Percentiles rank a stretch among this genome's conserved stretches.
Evolutionary conservation across 2,888 invertebrate species (phyloP).

Genomic region (Noctua fimbriata): DNA sequence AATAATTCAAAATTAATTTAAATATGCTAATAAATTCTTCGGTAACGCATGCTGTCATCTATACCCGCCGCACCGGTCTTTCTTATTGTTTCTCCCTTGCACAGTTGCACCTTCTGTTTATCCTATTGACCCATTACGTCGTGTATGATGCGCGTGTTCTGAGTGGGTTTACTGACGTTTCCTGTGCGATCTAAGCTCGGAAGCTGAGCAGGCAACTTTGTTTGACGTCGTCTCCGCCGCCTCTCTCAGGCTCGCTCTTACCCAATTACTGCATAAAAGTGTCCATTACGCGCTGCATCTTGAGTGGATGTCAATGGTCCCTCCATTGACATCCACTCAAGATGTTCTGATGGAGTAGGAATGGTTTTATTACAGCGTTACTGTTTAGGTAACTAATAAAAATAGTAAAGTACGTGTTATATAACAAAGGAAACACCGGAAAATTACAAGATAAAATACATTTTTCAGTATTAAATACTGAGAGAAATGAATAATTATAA

Average conservation of each 20-base stretch:
- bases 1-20: no score
- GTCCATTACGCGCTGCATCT: slow-evolving; percentile 21
- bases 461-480: no score
- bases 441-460: neutral
- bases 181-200: neutral
- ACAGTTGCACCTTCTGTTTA: neutral
- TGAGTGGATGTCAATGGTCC: no score
- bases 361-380: neutral
- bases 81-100: neutral
- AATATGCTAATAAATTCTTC: no score
- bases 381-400: neutral
- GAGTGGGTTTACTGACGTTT: slow-evolving; percentile 6
- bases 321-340: slow-evolving; percentile 36
- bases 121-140: no score
- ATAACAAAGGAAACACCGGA: neutral
- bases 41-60: neutral
- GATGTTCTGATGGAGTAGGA: slow-evolving; percentile 19
- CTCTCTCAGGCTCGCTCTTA: slow-evolving; percentile 36
- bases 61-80: neutral
- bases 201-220: slow-evolving; percentile 12
- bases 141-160: neutral
- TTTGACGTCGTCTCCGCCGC: slow-evolving; percentile 28
- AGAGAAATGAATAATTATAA: no score
- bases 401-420: neutral
- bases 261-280: slow-evolving; percentile 55